Evolutionary conservation across 1,140 invertebrate species (phyloP).

Genomic region (Drosophila ohnishii): DNA sequence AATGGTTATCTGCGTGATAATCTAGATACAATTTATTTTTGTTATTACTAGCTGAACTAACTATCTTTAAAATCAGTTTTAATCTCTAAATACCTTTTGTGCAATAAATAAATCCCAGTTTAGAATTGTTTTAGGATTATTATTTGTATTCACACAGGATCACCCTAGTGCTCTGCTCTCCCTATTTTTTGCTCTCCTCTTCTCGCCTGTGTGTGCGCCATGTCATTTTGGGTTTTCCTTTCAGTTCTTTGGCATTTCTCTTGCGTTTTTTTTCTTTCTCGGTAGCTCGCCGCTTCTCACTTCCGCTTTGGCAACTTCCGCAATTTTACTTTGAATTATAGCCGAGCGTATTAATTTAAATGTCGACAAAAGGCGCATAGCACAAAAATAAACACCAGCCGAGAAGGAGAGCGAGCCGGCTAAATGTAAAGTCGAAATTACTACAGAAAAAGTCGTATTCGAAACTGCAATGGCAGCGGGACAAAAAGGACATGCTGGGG

Average conservation of each 20-base stretch:
- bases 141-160: conserved; percentile 3
- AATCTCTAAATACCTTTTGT: too few species aligned
- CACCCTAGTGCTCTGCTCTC: conserved; percentile 5
- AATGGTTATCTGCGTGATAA: too few species aligned
- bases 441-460: conserved; percentile 28
- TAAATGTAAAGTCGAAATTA: conserved; percentile 48
- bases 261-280: conserved; percentile 37
- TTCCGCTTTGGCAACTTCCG: conserved; percentile 81
- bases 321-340: conserved; percentile 82
- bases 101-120: background rate
- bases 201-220: conserved; percentile 34
- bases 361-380: conserved; percentile 75
- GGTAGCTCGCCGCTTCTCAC: conserved; percentile 73
- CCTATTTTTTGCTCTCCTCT: conserved; percentile 6
- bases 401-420: conserved; percentile 8
- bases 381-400: conserved; percentile 67
- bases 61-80: too few species aligned
- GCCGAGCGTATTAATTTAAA: conserved; percentile 82
- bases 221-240: conserved; percentile 56
- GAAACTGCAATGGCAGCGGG: conserved; percentile 34
- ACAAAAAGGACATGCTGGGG: conserved; percentile 7
- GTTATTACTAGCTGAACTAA: too few species aligned
- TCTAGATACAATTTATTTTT: too few species aligned
- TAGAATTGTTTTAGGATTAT: background rate
- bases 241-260: conserved; percentile 36